Evolutionary conservation across 2,797 vertebrate genomes (phyloP).

Genomic region (Rhinophrynus dorsalis): DNA sequence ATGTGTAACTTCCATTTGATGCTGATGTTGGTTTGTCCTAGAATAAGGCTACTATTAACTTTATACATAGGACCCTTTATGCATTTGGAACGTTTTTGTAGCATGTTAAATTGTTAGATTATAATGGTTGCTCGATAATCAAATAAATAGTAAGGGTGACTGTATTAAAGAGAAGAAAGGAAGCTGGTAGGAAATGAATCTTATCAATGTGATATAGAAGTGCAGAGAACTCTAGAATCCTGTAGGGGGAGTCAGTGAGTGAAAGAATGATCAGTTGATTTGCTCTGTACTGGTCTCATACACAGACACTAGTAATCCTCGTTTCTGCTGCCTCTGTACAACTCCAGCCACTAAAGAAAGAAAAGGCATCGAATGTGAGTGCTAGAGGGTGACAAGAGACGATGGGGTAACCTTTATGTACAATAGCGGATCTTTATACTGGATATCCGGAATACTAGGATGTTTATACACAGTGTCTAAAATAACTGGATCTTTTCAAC

Average conservation of each 20-base stretch:
- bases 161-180: no score
- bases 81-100: no score
- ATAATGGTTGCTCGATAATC: no score
- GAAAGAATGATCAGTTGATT: not conserved
- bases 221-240: not conserved
- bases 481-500: no score
- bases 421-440: not conserved
- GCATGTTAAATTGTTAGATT: no score
- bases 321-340: conserved; percentile 22
- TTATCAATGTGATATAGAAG: no score
- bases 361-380: not conserved
- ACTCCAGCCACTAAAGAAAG: conserved; percentile 17
- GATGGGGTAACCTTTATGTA: not conserved
- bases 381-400: not conserved
- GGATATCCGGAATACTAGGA: not conserved
- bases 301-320: not conserved
- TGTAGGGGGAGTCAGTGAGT: conserved; percentile 26
- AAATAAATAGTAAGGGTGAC: no score
- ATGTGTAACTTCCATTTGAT: no score
- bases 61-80: no score
- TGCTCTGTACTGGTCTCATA: not conserved
- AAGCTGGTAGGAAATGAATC: no score
- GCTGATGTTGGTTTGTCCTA: no score
- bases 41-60: no score
- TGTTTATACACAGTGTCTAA: not conserved